A percentile compares a stretch with the other conserved stretches of the same genome.
Evolutionary conservation across 2,797 vertebrate genomes (phyloP).

Genomic region (Betta splendens): DNA sequence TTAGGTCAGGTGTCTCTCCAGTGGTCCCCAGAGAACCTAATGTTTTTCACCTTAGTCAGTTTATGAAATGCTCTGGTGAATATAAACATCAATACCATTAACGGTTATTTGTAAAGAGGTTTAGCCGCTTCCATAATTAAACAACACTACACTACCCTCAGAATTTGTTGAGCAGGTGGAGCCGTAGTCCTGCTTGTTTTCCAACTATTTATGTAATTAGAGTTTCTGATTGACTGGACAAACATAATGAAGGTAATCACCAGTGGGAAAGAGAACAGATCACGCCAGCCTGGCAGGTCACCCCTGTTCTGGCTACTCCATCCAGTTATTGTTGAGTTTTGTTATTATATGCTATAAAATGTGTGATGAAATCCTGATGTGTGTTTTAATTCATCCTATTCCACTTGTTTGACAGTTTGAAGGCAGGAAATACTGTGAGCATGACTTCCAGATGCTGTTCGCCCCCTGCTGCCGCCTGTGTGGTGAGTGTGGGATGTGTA

Average conservation of each 20-base stretch:
- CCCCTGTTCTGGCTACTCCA: too few relatives aligned
- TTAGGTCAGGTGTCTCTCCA: conserved; percentile 31
- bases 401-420: conserved; percentile 84
- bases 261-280: too few relatives aligned
- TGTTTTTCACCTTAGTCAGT: conserved; percentile 7
- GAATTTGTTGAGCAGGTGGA: conserved; percentile 1
- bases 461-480: conserved; percentile 98
- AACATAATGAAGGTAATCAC: too few relatives aligned
- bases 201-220: too few relatives aligned
- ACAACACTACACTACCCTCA: not conserved
- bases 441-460: conserved; percentile 99
- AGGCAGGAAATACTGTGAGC: conserved; percentile 98
- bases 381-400: not conserved
- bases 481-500: conserved; percentile 83
- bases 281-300: too few relatives aligned
- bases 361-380: not conserved
- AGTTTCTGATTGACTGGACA: too few relatives aligned
- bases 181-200: too few relatives aligned
- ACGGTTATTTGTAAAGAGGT: conserved; percentile 2
- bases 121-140: conserved; percentile 10
- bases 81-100: conserved; percentile 25
- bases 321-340: too few relatives aligned
- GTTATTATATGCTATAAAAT: not conserved
- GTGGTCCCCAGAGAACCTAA: conserved; percentile 15
- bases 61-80: conserved; percentile 28